Evolutionary conservation across 2,888 invertebrate genomes (phyloP).

Genomic region (Sclerodermus sp.): DNA sequence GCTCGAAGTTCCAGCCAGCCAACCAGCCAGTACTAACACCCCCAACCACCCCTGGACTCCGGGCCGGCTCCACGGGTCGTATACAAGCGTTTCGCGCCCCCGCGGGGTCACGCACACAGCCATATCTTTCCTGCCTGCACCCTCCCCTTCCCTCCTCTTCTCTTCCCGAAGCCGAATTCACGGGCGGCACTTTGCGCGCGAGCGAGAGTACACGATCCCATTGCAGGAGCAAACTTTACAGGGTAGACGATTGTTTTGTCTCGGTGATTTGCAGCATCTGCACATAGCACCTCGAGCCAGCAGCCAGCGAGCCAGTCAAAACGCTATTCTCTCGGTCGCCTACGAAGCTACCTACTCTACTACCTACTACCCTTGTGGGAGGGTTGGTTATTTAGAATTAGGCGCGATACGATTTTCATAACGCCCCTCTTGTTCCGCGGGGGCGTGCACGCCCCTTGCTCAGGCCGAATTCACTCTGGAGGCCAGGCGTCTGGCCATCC

Average conservation of each 20-base stretch:
- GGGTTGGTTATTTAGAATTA: slow-evolving; percentile 38
- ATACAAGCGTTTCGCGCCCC: slow-evolving; percentile 1
- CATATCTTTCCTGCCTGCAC: background rate
- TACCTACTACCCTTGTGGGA: no score
- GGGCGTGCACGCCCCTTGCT: slow-evolving; percentile 12
- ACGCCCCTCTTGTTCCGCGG: background rate
- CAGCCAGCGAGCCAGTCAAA: slow-evolving; percentile 12
- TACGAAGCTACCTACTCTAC: no score
- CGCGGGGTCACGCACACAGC: slow-evolving; percentile 4
- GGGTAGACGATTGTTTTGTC: slow-evolving; percentile 51
- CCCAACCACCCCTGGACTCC: no score
- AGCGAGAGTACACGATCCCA: slow-evolving; percentile 10
- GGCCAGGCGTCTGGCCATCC: slow-evolving; percentile 2
- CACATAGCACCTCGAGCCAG: slow-evolving; percentile 41
- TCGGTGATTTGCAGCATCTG: slow-evolving; percentile 55
- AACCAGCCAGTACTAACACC: no score
- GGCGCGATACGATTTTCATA: slow-evolving; percentile 41
- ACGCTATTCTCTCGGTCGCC: no score
- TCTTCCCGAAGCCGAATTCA: background rate
- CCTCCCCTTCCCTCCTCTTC: slow-evolving; percentile 2
- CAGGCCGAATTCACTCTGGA: slow-evolving; percentile 2
- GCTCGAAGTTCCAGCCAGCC: no score
- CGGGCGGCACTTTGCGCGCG: background rate
- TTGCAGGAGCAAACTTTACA: slow-evolving; percentile 37
- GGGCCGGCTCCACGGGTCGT: background rate